A percentile compares a stretch with the other conserved stretches of the same genome.
phyloP scores from a whole-genome alignment of 2,888 invertebrate species.

The Agrotis puta region DNA sequence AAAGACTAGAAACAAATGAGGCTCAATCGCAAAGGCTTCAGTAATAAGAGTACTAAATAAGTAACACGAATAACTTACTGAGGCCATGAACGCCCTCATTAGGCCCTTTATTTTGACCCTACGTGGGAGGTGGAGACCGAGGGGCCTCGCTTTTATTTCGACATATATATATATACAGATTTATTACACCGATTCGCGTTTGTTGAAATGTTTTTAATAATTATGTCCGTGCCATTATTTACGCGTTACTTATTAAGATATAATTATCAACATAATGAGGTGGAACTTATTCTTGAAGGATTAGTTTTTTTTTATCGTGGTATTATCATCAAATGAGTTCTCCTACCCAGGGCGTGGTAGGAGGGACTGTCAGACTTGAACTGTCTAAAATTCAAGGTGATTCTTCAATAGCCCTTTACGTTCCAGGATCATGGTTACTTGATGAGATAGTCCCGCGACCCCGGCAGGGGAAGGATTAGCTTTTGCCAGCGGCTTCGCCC shows the following conservation, averaged over 20 bases:
- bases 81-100: slow-evolving; percentile 70
- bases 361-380: no score
- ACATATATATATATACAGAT: slow-evolving; percentile 77
- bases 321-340: no score
- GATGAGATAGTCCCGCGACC: no score
- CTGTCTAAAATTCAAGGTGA: no score
- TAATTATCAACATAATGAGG: neutral
- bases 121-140: slow-evolving; percentile 77
- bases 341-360: no score
- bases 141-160: slow-evolving; percentile 70
- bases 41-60: slow-evolving; percentile 69
- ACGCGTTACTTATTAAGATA: neutral
- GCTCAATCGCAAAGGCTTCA: slow-evolving; percentile 56
- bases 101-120: slow-evolving; percentile 73
- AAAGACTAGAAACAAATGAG: slow-evolving; percentile 65
- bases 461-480: no score
- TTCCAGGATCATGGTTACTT: no score
- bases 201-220: slow-evolving; percentile 44
- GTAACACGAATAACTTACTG: slow-evolving; percentile 67
- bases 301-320: no score
- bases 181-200: slow-evolving; percentile 66
- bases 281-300: no score
- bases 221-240: slow-evolving; percentile 20
- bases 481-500: no score
- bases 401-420: no score